Conservation (phyloP, 2,888 invertebrate species). For the Mesochorus sp. region DNA sequence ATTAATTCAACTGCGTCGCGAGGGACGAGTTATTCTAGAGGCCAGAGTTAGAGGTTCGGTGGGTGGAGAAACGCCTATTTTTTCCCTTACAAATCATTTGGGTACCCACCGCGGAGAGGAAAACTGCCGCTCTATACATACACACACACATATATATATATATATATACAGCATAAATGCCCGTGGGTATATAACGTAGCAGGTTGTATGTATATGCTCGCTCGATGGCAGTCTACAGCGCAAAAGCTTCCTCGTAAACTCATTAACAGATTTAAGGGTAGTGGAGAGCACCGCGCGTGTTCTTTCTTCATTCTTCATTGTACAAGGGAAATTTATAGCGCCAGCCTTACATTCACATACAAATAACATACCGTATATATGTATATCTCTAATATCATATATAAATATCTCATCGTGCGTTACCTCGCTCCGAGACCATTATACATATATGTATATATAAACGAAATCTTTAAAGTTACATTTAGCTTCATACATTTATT, state of each 20-base stretch:
- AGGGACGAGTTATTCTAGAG: slow-evolving; percentile 10
- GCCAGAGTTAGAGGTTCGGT: not conserved
- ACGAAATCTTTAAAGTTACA: too few relatives aligned
- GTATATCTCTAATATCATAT: not conserved
- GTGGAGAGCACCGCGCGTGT: slow-evolving; percentile 36
- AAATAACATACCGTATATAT: not conserved
- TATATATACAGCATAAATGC: slow-evolving; percentile 38
- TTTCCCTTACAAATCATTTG: slow-evolving; percentile 49
- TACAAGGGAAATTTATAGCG: slow-evolving; percentile 42
- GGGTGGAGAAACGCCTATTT: slow-evolving; percentile 25
- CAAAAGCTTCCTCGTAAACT: slow-evolving; percentile 33
- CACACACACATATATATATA: too few relatives aligned
- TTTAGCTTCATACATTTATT: too few relatives aligned
- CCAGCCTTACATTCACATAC: slow-evolving; percentile 22
- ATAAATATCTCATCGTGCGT: slow-evolving; percentile 1
- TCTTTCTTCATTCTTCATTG: slow-evolving; percentile 53
- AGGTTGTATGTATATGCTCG: not conserved
- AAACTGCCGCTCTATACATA: slow-evolving; percentile 36
- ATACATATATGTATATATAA: too few relatives aligned
- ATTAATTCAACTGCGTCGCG: slow-evolving; percentile 39
- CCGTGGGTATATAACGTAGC: slow-evolving; percentile 2
- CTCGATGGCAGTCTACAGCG: not conserved
- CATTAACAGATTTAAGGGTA: slow-evolving; percentile 55
- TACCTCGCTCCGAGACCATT: too few relatives aligned
- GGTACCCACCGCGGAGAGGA: slow-evolving; percentile 36